Percentiles rank a stretch among this genome's conserved stretches.
These are phyloP conservation scores for Phengaris alcon DNA, from an alignment of 2,888 invertebrate species.

Conservation along the genomic window DNA sequence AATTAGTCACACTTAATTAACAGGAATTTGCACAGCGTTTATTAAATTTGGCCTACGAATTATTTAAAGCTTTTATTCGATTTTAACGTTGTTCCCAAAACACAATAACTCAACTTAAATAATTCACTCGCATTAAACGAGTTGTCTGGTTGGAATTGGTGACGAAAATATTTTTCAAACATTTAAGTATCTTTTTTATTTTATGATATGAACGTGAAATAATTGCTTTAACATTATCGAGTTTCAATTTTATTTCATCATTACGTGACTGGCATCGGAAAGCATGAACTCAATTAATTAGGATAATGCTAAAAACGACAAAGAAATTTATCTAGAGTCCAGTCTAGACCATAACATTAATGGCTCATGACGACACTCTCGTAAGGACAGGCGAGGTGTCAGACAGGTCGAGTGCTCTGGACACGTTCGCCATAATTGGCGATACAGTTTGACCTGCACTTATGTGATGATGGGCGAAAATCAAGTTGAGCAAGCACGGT, in stretches of 20 bases:
- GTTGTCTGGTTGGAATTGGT: neutral
- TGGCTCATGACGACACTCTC: too few species aligned
- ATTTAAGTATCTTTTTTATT: too few species aligned
- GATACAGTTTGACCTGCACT: slow-evolving; percentile 29
- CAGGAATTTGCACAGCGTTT: neutral
- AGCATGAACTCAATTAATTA: too few species aligned
- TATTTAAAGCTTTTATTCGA: neutral
- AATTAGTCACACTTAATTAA: neutral
- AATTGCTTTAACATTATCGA: too few species aligned
- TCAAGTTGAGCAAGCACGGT: neutral
- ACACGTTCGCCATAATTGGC: slow-evolving; percentile 25
- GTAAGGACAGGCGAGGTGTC: neutral
- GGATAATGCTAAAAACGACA: too few species aligned
- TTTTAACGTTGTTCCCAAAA: neutral
- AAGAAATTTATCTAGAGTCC: too few species aligned
- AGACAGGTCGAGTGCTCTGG: neutral
- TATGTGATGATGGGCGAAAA: slow-evolving; percentile 22
- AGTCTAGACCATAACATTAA: too few species aligned
- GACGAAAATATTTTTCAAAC: neutral
- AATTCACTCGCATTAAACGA: too few species aligned
- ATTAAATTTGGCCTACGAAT: neutral
- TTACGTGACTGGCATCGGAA: too few species aligned
- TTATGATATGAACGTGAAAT: too few species aligned
- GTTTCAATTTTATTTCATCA: too few species aligned
- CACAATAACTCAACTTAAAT: neutral